Evolutionary conservation across 2,888 invertebrate genomes (phyloP).

Genomic region (Thumatha senex): DNA sequence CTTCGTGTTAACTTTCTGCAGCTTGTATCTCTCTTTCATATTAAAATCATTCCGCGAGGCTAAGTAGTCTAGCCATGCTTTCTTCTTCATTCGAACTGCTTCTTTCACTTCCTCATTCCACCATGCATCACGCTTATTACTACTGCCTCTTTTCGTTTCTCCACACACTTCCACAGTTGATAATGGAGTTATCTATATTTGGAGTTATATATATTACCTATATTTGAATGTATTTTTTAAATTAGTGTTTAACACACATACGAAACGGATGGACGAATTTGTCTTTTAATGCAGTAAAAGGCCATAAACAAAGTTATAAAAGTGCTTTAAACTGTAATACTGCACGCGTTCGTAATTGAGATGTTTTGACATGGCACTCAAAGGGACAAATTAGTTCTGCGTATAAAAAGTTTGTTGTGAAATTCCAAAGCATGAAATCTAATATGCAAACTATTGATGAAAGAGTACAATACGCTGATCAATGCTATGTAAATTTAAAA

Average conservation of each 20-base stretch:
- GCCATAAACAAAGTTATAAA: slow-evolving; percentile 46
- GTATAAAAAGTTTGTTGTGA: slow-evolving; percentile 48
- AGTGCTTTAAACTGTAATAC: slow-evolving; percentile 46
- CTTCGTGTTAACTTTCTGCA: too few relatives aligned
- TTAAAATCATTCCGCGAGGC: too few relatives aligned
- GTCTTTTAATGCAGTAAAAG: slow-evolving; percentile 38
- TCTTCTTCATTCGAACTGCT: too few relatives aligned
- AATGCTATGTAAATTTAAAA: slow-evolving; percentile 7
- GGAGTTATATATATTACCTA: too few relatives aligned
- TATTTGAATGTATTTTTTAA: not conserved
- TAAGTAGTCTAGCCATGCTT: too few relatives aligned
- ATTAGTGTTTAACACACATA: slow-evolving; percentile 4
- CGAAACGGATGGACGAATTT: slow-evolving; percentile 32
- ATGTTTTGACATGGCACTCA: slow-evolving; percentile 39
- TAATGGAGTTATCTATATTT: too few relatives aligned
- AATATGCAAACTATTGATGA: slow-evolving; percentile 9
- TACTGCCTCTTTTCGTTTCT: too few relatives aligned
- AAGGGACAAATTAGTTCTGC: slow-evolving; percentile 42
- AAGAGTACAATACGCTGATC: slow-evolving; percentile 14
- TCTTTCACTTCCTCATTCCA: too few relatives aligned
- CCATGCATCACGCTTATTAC: too few relatives aligned
- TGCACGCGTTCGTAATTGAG: slow-evolving; percentile 52
- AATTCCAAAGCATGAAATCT: slow-evolving; percentile 11
- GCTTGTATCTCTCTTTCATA: too few relatives aligned
- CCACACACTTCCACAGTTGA: too few relatives aligned